A percentile compares a stretch with the other conserved stretches of the same genome.
These are phyloP conservation scores for Linurgus olivaceus DNA, from an alignment of 2,797 vertebrate species.

Conservation along the genomic window DNA sequence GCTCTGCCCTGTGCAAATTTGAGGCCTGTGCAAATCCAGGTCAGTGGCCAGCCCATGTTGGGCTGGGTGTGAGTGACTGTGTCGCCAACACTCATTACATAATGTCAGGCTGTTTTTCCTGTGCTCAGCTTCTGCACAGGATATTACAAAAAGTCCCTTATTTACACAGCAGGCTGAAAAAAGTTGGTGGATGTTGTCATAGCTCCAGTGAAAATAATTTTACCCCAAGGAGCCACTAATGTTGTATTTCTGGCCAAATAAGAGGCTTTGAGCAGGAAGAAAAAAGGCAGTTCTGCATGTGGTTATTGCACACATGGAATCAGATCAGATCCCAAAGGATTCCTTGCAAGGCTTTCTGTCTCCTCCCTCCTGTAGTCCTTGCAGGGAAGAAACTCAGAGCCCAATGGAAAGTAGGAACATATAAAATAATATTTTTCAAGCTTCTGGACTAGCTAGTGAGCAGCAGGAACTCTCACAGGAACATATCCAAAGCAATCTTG, in stretches of 20 bases:
- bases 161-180: neutral
- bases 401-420: neutral
- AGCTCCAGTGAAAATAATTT: neutral
- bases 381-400: neutral
- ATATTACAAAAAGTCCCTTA: neutral
- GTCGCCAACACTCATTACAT: neutral
- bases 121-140: neutral
- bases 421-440: neutral
- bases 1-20: neutral
- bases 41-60: rapidly evolving
- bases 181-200: neutral
- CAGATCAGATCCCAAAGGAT: neutral
- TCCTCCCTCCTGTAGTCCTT: neutral
- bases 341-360: neutral
- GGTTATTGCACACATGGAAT: neutral
- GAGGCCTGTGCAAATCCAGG: neutral
- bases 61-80: neutral
- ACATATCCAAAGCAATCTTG: neutral
- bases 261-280: neutral
- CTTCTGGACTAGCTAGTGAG: neutral
- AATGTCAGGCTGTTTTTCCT: neutral
- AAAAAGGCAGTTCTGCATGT: neutral
- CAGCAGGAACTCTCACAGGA: neutral
- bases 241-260: neutral
- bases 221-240: neutral